A percentile compares a stretch with the other conserved stretches of the same genome.
phyloP scores from a whole-genome alignment of 2,888 invertebrate genomes.

The Cryptophagus acutangulus region DNA sequence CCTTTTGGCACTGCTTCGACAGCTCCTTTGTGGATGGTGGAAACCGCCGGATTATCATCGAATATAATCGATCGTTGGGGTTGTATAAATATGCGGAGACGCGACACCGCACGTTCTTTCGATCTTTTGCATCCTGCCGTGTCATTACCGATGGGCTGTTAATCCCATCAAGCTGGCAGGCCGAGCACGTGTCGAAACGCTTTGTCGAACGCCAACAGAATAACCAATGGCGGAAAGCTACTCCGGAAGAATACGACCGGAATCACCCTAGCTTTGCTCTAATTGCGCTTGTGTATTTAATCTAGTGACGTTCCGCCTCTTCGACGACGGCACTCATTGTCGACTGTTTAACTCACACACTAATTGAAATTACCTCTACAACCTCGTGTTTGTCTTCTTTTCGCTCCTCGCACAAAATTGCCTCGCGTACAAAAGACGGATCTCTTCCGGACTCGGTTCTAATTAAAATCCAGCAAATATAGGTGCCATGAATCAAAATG shows the following conservation, averaged over 20 bases:
- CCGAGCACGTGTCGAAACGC: constrained; percentile 37
- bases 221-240: constrained; percentile 29
- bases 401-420: not conserved
- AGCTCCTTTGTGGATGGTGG: too few relatives aligned
- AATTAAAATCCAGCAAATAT: constrained; percentile 20
- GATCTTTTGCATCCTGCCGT: constrained; percentile 39
- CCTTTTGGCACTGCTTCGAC: too few relatives aligned
- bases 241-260: constrained; percentile 34
- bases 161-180: constrained; percentile 37
- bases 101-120: constrained; percentile 29
- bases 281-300: constrained; percentile 32
- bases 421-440: constrained; percentile 2
- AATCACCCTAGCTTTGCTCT: constrained; percentile 23
- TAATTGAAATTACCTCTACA: constrained; percentile 20
- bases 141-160: constrained; percentile 39
- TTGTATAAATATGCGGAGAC: too few relatives aligned
- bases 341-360: constrained; percentile 18
- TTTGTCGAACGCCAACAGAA: constrained; percentile 32
- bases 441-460: constrained; percentile 10
- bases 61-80: constrained; percentile 36
- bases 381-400: too few relatives aligned
- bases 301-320: constrained; percentile 20
- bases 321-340: constrained; percentile 18
- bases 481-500: constrained; percentile 32
- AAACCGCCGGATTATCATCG: too few relatives aligned